Percentiles rank a stretch among this genome's conserved stretches.
phyloP scores from a whole-genome alignment of 1,140 invertebrate genomes.

The Ceratina australensis region DNA sequence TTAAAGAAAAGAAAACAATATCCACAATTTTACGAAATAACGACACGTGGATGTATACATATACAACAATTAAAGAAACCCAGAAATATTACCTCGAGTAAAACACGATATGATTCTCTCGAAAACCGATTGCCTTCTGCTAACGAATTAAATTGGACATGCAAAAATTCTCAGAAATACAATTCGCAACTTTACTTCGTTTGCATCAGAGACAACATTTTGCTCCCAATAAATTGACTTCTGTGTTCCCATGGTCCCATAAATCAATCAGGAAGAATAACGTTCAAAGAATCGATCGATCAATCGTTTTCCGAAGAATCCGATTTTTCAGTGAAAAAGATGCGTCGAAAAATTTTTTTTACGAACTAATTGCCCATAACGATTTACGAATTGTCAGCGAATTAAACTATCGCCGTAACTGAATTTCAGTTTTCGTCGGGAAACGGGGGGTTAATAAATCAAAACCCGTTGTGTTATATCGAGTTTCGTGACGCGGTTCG shows the following conservation, averaged over 20 bases:
- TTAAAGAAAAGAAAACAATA: no score
- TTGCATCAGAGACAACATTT: background rate
- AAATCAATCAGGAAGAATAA: background rate
- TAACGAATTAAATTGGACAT: background rate
- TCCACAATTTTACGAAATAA: no score
- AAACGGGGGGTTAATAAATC: background rate
- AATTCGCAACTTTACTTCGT: background rate
- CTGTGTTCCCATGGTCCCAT: background rate
- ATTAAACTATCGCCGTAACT: background rate
- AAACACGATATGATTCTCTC: no score
- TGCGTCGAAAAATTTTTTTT: background rate
- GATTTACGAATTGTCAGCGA: background rate
- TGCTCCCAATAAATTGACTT: background rate
- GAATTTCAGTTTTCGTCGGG: background rate
- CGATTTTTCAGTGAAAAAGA: background rate
- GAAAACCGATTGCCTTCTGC: background rate
- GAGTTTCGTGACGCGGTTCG: background rate
- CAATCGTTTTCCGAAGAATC: no score
- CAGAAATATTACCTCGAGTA: no score
- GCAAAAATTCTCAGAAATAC: background rate
- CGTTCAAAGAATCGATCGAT: no score
- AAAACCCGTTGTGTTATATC: background rate
- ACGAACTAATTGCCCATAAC: background rate
- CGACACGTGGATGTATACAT: no score
- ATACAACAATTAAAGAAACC: no score